Evolutionary conservation across 2,888 invertebrate genomes (phyloP), one percentile per base, ranked within the genome.

Genomic region (Zelleria hepariella): DNA sequence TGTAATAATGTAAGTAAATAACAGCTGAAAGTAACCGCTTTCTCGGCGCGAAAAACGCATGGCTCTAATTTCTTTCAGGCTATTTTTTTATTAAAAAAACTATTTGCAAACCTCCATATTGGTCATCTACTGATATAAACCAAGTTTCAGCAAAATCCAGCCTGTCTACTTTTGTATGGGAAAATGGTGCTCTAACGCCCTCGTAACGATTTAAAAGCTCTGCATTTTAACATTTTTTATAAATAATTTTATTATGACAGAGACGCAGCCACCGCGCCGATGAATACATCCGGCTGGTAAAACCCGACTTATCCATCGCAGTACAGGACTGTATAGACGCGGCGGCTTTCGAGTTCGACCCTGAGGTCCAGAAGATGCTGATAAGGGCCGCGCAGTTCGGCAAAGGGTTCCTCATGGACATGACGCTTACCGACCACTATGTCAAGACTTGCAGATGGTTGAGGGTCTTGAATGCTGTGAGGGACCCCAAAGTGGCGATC

Each of bases 381-480:
- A 93, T 98, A 61, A 91, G 94, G 72, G 96, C 98, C 8, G 98
- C 98, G 0, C 96, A 97, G 74, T 98, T 98, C 86, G 98, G 98
- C 6, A 98, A 98, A 85, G 95, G 96, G 58, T 98, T 98, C 75
- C 91, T 97, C 58, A 90, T 92, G 26, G 93, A 92, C 61, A 91
- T 93, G 52, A 91, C 92, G 74, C 91, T 96, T 0, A 87, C 87
- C 0, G 93, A 95, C 65, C 90, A 93, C 63, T 98, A 97, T 74
- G 95, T 98, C 51, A 91, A 92, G 72, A 97, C 96, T 84, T 95
- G 97, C 70, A 90, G 96, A 62, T 93, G 94, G 78, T 82, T 98
- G 63, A 85, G 98, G 58, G 96, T 98, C n/a, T 81, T 98, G 25
- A 98, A 98, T 80, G 94, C 96, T 5, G 91, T 98, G 5, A 85